A percentile compares a stretch with the other conserved stretches of the same genome.
Conservation (phyloP, 2,113 vertebrate genomes). For the Cryptomyrus ogoouensis region DNA sequence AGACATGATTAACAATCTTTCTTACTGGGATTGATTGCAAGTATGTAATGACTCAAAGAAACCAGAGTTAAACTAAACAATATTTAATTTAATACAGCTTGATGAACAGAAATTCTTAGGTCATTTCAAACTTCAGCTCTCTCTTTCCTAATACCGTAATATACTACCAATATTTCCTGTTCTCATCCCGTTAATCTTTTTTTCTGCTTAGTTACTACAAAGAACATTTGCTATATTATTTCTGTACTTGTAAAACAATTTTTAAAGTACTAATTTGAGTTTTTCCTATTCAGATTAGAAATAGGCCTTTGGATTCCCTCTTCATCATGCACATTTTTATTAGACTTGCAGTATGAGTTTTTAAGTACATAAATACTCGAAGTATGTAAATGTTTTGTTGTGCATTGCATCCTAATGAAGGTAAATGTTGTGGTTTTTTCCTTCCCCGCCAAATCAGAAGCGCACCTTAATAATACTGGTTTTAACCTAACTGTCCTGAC, state of each 20-base stretch:
- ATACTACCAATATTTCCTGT: not conserved
- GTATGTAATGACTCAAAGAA: not conserved
- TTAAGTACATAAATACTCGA: not conserved
- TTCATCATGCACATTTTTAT: not conserved
- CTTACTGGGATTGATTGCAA: not conserved
- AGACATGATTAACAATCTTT: not conserved
- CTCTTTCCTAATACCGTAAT: not conserved
- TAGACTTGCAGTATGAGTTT: not conserved
- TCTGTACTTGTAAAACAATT: not conserved
- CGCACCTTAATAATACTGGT: not conserved
- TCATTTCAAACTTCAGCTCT: not conserved
- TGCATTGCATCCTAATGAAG: not conserved
- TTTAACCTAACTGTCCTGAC: not conserved
- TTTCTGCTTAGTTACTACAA: not conserved
- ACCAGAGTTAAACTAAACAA: not conserved
- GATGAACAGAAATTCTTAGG: not conserved
- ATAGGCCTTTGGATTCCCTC: not conserved
- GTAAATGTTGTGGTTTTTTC: too few species aligned
- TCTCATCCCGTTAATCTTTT: not conserved
- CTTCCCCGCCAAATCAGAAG: not conserved
- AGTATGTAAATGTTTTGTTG: not conserved
- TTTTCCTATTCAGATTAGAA: not conserved
- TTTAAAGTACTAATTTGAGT: not conserved
- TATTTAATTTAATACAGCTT: not conserved
- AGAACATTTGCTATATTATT: not conserved